Evolutionary conservation across 2,113 vertebrate species (phyloP).

Genomic region (Elanoides forficatus): DNA sequence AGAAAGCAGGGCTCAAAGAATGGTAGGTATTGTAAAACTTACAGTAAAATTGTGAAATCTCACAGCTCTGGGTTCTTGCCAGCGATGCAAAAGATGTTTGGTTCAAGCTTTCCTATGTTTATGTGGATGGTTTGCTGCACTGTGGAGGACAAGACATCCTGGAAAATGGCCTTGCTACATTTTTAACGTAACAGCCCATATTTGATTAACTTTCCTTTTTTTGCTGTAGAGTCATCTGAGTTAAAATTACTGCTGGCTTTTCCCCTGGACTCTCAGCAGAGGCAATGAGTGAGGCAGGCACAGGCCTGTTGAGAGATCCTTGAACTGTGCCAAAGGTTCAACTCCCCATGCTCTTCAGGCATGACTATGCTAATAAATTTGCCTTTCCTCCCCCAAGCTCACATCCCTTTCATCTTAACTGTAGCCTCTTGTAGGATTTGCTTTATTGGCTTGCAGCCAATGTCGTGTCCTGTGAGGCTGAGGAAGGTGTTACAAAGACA

Average conservation of each 20-base stretch:
- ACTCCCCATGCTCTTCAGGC: background rate
- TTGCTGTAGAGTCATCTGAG: background rate
- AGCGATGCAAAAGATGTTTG: background rate
- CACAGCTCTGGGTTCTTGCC: background rate
- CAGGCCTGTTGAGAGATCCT: background rate
- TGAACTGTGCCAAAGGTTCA: background rate
- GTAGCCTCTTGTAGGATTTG: background rate
- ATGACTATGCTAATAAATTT: constrained; percentile 9
- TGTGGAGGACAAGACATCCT: background rate
- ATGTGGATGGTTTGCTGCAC: background rate
- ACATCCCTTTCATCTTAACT: background rate
- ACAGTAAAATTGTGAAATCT: background rate
- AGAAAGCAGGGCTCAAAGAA: background rate
- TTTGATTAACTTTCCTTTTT: background rate
- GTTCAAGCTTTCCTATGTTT: background rate
- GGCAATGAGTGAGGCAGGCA: background rate
- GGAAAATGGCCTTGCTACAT: background rate
- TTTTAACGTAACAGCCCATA: background rate
- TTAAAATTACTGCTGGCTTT: background rate
- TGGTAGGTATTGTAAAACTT: background rate
- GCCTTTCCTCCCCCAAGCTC: background rate
- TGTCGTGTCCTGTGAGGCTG: background rate
- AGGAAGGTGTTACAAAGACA: background rate
- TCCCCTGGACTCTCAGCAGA: background rate
- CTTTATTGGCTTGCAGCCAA: background rate